phyloP scores from a whole-genome alignment of 2,888 invertebrate species.

The Aleiodes leptofemur region DNA sequence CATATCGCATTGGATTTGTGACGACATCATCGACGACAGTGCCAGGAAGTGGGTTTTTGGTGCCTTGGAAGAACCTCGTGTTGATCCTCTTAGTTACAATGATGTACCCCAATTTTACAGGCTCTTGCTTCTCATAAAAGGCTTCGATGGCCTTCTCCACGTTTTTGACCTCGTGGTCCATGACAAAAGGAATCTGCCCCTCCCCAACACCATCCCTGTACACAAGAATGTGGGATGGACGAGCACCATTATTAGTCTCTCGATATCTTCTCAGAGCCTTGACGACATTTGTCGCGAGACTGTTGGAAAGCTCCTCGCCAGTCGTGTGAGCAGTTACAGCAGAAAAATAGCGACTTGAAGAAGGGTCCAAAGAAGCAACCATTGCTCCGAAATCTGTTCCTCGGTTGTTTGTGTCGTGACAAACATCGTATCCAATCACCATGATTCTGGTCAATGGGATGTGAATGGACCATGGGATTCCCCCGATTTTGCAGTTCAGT shows the following conservation, averaged over 20 bases:
- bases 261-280: slow-evolving; percentile 77
- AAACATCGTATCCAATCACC: slow-evolving; percentile 93
- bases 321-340: slow-evolving; percentile 83
- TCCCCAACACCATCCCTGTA: slow-evolving; percentile 98
- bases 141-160: slow-evolving; percentile 78
- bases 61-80: slow-evolving; percentile 80
- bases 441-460: slow-evolving; percentile 83
- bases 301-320: slow-evolving; percentile 87
- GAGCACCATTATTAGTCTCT: slow-evolving; percentile 69
- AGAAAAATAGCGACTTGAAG: slow-evolving; percentile 83
- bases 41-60: slow-evolving; percentile 86
- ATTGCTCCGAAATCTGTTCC: slow-evolving; percentile 80
- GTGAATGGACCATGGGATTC: slow-evolving; percentile 89
- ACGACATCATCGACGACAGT: slow-evolving; percentile 92
- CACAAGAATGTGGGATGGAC: slow-evolving; percentile 86
- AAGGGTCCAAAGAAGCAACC: slow-evolving; percentile 82
- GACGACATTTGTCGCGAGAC: slow-evolving; percentile 81
- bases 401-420: slow-evolving; percentile 86
- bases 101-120: slow-evolving; percentile 82
- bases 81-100: slow-evolving; percentile 94
- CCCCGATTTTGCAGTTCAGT: slow-evolving; percentile 94
- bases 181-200: slow-evolving; percentile 89
- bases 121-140: slow-evolving; percentile 75
- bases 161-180: slow-evolving; percentile 83
- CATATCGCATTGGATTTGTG: slow-evolving; percentile 86